These are phyloP conservation scores for Phaedon cochleariae DNA, from an alignment of 2,888 invertebrate genomes.

Conservation along the genomic window DNA sequence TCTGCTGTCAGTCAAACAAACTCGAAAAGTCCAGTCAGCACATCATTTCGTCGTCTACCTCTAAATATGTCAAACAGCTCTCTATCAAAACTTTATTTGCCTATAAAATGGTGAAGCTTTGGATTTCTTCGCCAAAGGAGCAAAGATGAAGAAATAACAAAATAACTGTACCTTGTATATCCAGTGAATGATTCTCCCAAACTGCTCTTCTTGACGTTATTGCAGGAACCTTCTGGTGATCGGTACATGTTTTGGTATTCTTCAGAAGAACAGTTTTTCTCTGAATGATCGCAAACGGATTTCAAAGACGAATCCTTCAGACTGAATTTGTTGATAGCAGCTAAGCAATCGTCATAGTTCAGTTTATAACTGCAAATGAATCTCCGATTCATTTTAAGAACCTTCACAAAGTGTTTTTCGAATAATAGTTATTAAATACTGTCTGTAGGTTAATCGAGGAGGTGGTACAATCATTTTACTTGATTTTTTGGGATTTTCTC, in stretches of 20 bases:
- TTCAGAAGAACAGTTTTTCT: constrained; percentile 54
- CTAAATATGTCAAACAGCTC: neutral
- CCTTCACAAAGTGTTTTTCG: too few relatives aligned
- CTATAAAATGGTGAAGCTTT: too few relatives aligned
- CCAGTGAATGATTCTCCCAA: constrained; percentile 74
- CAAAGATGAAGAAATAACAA: neutral
- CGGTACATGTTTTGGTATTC: constrained; percentile 67
- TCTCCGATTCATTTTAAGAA: neutral
- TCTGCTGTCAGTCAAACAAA: too few relatives aligned
- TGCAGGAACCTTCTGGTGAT: constrained; percentile 74
- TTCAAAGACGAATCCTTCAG: constrained; percentile 68
- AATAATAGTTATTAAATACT: too few relatives aligned
- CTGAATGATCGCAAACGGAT: constrained; percentile 63
- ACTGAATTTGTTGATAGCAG: constrained; percentile 68
- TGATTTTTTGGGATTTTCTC: too few relatives aligned
- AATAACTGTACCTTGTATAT: constrained; percentile 60
- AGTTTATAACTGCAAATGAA: constrained; percentile 54
- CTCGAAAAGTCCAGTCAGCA: too few relatives aligned
- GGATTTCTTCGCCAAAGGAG: too few relatives aligned
- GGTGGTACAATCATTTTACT: too few relatives aligned
- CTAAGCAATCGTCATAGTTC: constrained; percentile 68
- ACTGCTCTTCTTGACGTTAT: constrained; percentile 65
- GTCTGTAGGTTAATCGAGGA: too few relatives aligned
- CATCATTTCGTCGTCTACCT: too few relatives aligned
- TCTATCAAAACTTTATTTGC: neutral